phyloP scores from a whole-genome alignment of 2,113 vertebrate species.

The Vulpes lagopus region DNA sequence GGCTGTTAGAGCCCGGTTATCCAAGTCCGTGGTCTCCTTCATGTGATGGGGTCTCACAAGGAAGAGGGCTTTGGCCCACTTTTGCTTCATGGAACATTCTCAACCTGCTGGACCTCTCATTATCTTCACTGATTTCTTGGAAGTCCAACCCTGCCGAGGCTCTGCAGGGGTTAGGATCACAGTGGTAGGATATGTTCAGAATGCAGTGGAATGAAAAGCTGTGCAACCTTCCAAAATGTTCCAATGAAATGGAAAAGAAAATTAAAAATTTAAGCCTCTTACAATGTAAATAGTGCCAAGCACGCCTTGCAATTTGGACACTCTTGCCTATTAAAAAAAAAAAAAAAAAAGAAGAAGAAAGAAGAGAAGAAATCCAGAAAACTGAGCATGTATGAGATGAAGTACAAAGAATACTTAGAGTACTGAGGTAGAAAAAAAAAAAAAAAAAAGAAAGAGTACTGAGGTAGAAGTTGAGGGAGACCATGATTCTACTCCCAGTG shows the following conservation, averaged over 20 bases:
- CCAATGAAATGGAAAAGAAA: constrained; percentile 64
- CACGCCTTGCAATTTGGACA: constrained; percentile 39
- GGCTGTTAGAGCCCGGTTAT: neutral
- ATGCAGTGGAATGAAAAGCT: constrained; percentile 52
- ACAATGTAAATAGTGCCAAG: constrained; percentile 60
- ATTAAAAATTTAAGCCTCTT: constrained; percentile 78
- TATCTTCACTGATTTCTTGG: neutral
- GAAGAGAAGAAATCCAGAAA: neutral
- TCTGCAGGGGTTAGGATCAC: constrained; percentile 25
- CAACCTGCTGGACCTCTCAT: neutral
- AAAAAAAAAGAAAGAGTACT: neutral
- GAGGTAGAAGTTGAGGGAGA: neutral
- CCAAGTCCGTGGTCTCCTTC: neutral
- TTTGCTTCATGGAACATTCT: neutral
- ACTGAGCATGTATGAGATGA: neutral
- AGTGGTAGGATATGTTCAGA: constrained; percentile 45
- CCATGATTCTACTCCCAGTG: neutral
- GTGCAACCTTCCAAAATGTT: constrained; percentile 32
- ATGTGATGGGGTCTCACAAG: neutral
- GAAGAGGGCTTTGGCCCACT: neutral
- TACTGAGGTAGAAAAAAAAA: no score
- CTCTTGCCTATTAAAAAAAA: constrained; percentile 7
- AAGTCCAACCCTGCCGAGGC: constrained; percentile 20
- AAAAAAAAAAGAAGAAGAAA: neutral
- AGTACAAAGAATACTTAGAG: neutral